Conservation (phyloP, 2,797 vertebrate genomes). For the Neostethus bicornis region DNA sequence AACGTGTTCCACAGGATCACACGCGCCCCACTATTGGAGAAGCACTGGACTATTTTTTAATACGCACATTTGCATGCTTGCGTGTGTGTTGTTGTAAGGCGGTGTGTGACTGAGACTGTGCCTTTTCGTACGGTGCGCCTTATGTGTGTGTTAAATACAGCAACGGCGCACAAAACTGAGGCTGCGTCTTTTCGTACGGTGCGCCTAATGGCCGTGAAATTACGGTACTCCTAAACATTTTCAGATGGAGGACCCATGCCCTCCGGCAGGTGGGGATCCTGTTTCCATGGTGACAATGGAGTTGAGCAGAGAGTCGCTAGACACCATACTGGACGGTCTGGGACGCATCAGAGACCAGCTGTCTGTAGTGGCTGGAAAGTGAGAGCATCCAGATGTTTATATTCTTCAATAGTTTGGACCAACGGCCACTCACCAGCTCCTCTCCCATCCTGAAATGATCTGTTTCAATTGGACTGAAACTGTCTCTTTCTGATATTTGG, state of each 20-base stretch:
- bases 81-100: too few species aligned
- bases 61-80: too few species aligned
- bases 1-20: too few species aligned
- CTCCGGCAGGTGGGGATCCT: conserved; percentile 9
- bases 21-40: too few species aligned
- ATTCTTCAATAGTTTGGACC: not conserved
- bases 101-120: too few species aligned
- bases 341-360: conserved; percentile 95
- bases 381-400: not conserved
- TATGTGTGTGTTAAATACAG: too few species aligned
- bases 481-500: not conserved
- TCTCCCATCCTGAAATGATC: not conserved
- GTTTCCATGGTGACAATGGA: conserved; percentile 88
- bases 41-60: too few species aligned
- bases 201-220: too few species aligned
- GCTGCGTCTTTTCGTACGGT: too few species aligned
- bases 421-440: not conserved
- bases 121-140: too few species aligned
- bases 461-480: not conserved
- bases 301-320: conserved; percentile 90
- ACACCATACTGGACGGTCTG: conserved; percentile 94
- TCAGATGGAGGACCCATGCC: conserved; percentile 72
- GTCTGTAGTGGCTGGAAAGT: conserved; percentile 83
- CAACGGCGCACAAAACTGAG: too few species aligned
- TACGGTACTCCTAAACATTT: too few species aligned